Evolutionary conservation across 2,888 invertebrate genomes (phyloP), one percentile per base, ranked within the genome.

Genomic region (Bugulina stolonifera): DNA sequence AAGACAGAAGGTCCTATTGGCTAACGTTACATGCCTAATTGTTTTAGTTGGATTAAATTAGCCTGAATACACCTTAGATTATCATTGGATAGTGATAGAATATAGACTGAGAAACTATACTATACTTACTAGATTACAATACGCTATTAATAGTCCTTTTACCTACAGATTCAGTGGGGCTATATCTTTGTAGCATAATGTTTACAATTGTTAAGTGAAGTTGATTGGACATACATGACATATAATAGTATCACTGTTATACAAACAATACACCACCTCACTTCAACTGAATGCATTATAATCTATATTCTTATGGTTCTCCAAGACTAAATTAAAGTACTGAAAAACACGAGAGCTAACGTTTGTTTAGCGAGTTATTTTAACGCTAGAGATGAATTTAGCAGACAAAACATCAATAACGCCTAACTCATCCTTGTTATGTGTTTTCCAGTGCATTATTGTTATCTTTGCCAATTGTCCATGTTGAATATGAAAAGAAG

Each of bases 361-460:
- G 64, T 64, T 64, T 64, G 32, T 64, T 64, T 29, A 32, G 32
- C 32, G 32, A 64, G 64, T 64, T 64, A n/a, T 64, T 64, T 64
- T 64, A 64, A 64, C 64, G 64, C 64, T 34, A 27, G 29, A 32
- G 27, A 64, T 32, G 32, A 32, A 32, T 14, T 32, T 32, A 14
- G 64, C 32, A 64, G 27, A 29, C 29, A 64, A 64, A 64, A 32
- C 64, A 64, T 27, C 34, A 64, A 64, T 64, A 27, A 64, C 25
- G 2, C 32, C 10, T 18, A 64, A 10, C 64, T 64, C 64, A 64
- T 64, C 64, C 5, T 32, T 64, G 10, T 27, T 32, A 23, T 55
- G 55, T 55, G 25, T 23, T 18, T 18, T 23, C n/a, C 22, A 27
- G 64, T 32, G n/a, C 64, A 64, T 27, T 27, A 14, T 64, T 64